Percentiles rank a stretch among this genome's conserved stretches.
Evolutionary conservation across 2,797 vertebrate species (phyloP).

Genomic region (Argya squamiceps): DNA sequence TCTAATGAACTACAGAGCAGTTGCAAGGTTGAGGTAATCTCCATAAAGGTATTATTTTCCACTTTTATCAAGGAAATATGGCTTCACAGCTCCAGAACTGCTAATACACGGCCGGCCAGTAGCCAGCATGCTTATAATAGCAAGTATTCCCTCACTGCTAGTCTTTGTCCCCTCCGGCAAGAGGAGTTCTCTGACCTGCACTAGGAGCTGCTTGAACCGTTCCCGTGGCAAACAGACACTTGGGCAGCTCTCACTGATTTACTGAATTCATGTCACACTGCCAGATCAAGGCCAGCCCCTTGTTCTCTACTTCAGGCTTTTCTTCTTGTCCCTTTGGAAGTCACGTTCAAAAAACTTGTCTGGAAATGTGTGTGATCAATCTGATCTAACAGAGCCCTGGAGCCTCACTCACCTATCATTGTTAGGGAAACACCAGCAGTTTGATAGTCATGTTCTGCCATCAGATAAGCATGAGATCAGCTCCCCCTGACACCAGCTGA

Average conservation of each 20-base stretch:
- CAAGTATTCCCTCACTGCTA: conserved; percentile 12
- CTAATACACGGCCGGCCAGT: background rate
- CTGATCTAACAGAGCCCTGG: background rate
- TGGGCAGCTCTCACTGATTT: background rate
- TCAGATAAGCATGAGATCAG: conserved; percentile 28
- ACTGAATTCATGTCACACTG: background rate
- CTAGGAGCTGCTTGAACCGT: background rate
- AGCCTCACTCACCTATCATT: background rate
- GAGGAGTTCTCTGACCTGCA: background rate
- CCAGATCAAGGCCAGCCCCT: background rate
- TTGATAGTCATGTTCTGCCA: background rate
- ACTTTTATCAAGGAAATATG: conserved; percentile 15
- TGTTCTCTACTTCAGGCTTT: background rate
- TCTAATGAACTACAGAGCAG: background rate
- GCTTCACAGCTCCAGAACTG: conserved; percentile 27
- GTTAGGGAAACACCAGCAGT: background rate
- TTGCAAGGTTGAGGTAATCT: conserved; percentile 23
- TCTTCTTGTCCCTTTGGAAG: background rate
- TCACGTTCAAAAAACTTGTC: background rate
- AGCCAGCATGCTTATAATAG: conserved; percentile 25
- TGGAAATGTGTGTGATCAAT: background rate
- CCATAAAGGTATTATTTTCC: conserved; percentile 43
- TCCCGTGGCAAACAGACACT: background rate
- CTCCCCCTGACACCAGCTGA: conserved; percentile 27
- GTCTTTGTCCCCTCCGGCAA: background rate